Percentiles rank a stretch among this genome's conserved stretches.
Evolutionary conservation across 2,113 vertebrate species (phyloP).

Genomic region (Strix aluco): DNA sequence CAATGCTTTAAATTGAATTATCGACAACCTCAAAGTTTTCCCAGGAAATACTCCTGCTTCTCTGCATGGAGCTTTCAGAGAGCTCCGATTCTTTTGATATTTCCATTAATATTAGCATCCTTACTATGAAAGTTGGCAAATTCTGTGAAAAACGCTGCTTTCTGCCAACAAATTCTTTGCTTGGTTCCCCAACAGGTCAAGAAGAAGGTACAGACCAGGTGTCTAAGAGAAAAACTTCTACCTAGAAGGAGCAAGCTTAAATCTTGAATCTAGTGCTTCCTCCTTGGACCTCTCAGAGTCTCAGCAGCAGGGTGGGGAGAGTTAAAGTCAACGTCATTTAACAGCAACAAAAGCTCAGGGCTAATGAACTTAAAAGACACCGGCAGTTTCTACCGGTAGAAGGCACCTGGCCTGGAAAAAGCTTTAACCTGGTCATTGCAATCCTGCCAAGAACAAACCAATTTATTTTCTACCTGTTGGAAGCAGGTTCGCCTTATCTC

Average conservation of each 20-base stretch:
- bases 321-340: rapidly evolving
- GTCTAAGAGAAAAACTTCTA: neutral
- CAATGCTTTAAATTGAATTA: neutral
- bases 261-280: neutral
- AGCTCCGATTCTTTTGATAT: rapidly evolving
- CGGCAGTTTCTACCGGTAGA: neutral
- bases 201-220: neutral
- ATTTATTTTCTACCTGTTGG: neutral
- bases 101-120: too few species aligned
- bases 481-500: neutral
- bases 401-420: neutral
- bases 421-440: neutral
- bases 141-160: rapidly evolving
- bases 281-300: neutral
- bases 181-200: rapidly evolving
- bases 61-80: neutral
- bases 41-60: neutral
- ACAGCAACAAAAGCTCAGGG: neutral
- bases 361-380: neutral
- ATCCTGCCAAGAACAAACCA: neutral
- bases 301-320: neutral
- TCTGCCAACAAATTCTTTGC: neutral
- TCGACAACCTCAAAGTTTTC: neutral
- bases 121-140: rapidly evolving
- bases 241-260: neutral